Evolutionary conservation across 2,113 vertebrate species (phyloP), one percentile per base, ranked within the genome.

Genomic region (Vimba vimba): DNA sequence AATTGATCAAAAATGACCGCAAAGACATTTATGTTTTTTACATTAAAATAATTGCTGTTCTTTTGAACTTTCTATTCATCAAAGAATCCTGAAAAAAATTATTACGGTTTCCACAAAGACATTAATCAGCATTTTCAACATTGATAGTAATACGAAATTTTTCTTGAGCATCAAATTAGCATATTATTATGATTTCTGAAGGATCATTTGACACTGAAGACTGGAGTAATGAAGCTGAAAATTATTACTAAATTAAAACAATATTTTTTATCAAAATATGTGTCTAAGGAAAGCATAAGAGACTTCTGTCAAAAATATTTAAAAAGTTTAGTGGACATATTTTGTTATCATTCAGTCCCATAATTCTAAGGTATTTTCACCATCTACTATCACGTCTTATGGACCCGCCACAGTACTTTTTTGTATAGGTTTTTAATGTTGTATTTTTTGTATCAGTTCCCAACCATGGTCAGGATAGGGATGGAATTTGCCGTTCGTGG

Each of bases 401-500:
- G 55, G 55, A 21, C 55, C 64, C 30, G 21, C 30, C 30, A 69
- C 30, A 39, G 21, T 39, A 39, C 1, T 36, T 21, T 69, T 69
- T 69, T 69, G 17, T 21, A 36, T 68, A 68, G 52, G 5, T 64
- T 77, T 68, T 79, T 43, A 10, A 43, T 43, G 43, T 43, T 13
- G 2, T 55, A 3, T 78, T 17, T 39, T 92, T 88, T 30, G 91
- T 86, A 87, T 90, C 90, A 99, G 98, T 99, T 89, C 97, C 97
- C 88, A 99, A 99, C 91, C 93, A 94, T 90, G 98, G 97, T 81
- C 96, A 95, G 92, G 96, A 97, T 83, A 95, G 97, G 95, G 97
- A 98, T 79, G 97, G 97, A 13, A 99, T 99, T 90, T 99, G 98
- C 93, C 97, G 96, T 92, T 97, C 97, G 0, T 99, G 98, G 98